Conservation (phyloP, 1,140 invertebrate species). For the Lepidurus couesii region DNA sequence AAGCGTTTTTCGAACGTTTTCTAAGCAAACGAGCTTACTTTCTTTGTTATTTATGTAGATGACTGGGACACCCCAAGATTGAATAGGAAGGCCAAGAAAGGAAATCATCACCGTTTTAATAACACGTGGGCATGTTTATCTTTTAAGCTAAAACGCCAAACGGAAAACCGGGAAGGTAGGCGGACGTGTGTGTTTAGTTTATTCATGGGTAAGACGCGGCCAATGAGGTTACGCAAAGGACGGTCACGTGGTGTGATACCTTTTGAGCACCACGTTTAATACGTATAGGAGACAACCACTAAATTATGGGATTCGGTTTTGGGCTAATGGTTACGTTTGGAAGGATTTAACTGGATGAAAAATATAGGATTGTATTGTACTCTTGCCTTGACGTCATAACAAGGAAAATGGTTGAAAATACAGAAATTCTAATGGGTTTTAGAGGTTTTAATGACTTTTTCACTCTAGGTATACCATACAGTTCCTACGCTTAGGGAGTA, state of each 20-base stretch:
- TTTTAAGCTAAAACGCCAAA: background rate
- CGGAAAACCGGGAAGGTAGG: background rate
- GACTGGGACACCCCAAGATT: background rate
- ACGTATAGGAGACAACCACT: background rate
- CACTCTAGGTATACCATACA: too few relatives aligned
- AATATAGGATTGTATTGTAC: too few relatives aligned
- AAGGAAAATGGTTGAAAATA: too few relatives aligned
- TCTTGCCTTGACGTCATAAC: too few relatives aligned
- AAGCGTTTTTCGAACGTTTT: background rate
- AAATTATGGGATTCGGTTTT: background rate
- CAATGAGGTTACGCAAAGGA: background rate
- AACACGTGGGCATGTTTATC: constrained; percentile 18
- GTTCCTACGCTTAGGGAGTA: too few relatives aligned
- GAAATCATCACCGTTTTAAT: constrained; percentile 13
- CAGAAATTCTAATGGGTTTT: too few relatives aligned
- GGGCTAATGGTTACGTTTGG: too few relatives aligned
- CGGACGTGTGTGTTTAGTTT: background rate
- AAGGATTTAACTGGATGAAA: too few relatives aligned
- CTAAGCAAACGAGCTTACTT: background rate
- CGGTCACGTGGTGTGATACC: background rate
- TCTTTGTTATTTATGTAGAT: background rate
- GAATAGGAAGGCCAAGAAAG: background rate
- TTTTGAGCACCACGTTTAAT: background rate
- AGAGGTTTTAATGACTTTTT: too few relatives aligned
- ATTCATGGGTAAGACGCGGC: background rate